Conservation (phyloP, 2,797 vertebrate species). For the Rhyacichthys aspro region DNA sequence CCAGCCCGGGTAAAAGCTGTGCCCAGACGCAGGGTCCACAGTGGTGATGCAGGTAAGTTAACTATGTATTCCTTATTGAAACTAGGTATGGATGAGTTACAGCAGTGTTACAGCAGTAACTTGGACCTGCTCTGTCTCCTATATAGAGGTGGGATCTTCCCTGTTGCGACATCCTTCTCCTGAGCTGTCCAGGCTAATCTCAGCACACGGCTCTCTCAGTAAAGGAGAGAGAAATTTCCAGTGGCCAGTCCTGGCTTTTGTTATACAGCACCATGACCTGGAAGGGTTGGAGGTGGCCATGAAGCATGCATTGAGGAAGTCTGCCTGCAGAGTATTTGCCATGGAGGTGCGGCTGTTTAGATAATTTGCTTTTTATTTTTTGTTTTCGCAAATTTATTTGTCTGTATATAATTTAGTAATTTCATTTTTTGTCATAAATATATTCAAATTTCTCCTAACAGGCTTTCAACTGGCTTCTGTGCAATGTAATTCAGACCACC, state of each 20-base stretch:
- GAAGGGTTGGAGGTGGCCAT: constrained; percentile 98
- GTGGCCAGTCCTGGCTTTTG: constrained; percentile 98
- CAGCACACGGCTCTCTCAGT: constrained; percentile 96
- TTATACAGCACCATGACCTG: constrained; percentile 98
- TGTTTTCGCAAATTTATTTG: neutral
- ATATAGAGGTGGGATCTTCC: constrained; percentile 95
- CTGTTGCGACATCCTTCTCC: constrained; percentile 97
- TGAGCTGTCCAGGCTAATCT: constrained; percentile 97
- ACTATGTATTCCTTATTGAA: neutral
- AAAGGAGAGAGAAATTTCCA: constrained; percentile 99
- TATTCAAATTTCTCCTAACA: constrained; percentile 54
- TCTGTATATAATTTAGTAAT: neutral
- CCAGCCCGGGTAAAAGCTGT: constrained; percentile 97
- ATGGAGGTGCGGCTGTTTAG: constrained; percentile 88
- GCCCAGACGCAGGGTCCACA: constrained; percentile 95
- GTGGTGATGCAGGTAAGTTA: constrained; percentile 92
- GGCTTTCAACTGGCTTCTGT: constrained; percentile 99
- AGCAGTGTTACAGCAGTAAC: neutral
- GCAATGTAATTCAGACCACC: constrained; percentile 99
- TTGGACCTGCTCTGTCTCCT: constrained; percentile 1
- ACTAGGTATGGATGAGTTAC: neutral
- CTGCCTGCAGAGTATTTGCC: constrained; percentile 97
- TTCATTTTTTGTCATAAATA: neutral
- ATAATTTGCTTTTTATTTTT: neutral
- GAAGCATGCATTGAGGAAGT: constrained; percentile 97